Percentiles rank a stretch among this genome's conserved stretches.
These are phyloP conservation scores for Cathartes aura DNA, from an alignment of 2,113 vertebrate genomes.

Conservation along the genomic window DNA sequence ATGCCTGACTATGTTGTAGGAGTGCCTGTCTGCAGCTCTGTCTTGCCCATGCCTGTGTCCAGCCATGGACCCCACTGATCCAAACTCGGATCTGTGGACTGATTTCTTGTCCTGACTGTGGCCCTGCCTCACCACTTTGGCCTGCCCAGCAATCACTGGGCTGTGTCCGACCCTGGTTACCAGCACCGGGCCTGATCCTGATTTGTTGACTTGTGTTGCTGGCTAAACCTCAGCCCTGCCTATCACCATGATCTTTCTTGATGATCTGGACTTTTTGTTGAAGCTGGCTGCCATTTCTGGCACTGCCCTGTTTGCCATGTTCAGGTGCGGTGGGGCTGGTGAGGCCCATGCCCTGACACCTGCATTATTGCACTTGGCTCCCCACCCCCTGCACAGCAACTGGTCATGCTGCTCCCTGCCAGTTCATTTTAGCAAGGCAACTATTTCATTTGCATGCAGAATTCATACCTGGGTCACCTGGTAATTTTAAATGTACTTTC, in stretches of 20 bases:
- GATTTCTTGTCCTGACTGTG: neutral
- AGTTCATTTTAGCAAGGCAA: neutral
- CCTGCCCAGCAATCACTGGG: neutral
- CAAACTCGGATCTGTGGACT: neutral
- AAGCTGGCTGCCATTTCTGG: neutral
- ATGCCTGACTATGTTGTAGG: neutral
- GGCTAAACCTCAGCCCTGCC: neutral
- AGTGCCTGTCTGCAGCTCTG: neutral
- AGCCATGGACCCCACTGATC: neutral
- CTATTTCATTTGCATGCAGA: neutral
- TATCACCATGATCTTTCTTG: neutral
- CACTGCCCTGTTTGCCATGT: neutral
- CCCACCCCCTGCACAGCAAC: neutral
- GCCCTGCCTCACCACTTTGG: neutral
- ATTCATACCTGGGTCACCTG: neutral
- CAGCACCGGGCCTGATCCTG: neutral
- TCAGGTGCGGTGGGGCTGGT: neutral
- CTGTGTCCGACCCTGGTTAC: neutral
- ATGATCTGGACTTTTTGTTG: neutral
- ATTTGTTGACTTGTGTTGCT: neutral
- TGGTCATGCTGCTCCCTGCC: neutral
- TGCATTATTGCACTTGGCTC: accelerated
- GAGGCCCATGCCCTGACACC: neutral
- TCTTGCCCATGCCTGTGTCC: neutral
- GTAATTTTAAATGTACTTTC: neutral